Conservation (phyloP, 2,888 invertebrate species). For the Melieria picta region DNA sequence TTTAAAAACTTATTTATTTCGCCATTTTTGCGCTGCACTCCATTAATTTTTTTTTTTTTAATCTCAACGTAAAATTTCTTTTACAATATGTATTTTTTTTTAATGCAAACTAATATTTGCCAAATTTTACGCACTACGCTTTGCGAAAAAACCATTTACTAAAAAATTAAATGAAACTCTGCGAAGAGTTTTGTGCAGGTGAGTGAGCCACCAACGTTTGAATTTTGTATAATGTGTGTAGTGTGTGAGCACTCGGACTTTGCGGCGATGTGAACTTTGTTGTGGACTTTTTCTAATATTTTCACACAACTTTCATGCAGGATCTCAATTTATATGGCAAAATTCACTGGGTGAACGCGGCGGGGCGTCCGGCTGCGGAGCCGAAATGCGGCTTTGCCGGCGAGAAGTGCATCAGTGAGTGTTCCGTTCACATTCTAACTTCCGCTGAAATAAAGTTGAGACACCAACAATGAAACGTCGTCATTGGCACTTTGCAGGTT, state of each 20-base stretch:
- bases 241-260: not conserved
- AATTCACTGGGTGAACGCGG: constrained; percentile 80
- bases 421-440: not conserved
- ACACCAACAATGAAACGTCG: not conserved
- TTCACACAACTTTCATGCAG: constrained; percentile 66
- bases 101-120: not conserved
- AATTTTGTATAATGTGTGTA: not conserved
- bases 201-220: constrained; percentile 1
- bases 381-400: constrained; percentile 91
- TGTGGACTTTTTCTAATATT: not conserved
- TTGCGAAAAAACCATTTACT: constrained; percentile 23
- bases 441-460: not conserved
- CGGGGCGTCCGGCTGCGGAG: constrained; percentile 80
- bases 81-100: constrained; percentile 1
- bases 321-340: constrained; percentile 76
- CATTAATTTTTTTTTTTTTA: not conserved
- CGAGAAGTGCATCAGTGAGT: constrained; percentile 90
- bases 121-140: not conserved
- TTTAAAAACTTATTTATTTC: not conserved
- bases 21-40: not conserved
- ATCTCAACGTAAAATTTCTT: not conserved
- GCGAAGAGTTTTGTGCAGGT: constrained; percentile 37
- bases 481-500: constrained; percentile 69
- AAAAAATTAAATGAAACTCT: constrained; percentile 5
- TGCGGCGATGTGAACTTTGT: not conserved